Evolutionary conservation across 2,113 vertebrate genomes (phyloP).

Genomic region (Strigops habroptila): DNA sequence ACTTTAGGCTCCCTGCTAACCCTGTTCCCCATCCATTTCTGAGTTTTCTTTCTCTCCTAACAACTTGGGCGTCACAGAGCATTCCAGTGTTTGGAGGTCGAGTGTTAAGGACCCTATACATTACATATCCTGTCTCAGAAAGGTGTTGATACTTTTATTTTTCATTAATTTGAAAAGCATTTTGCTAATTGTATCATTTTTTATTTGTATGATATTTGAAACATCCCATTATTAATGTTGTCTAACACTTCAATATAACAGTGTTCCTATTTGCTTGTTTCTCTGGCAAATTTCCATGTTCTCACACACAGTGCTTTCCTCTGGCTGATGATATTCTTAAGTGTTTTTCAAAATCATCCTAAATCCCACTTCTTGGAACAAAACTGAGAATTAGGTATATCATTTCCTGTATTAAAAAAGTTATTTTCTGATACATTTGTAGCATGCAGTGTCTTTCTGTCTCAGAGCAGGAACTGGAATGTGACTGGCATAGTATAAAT

Average conservation of each 20-base stretch:
- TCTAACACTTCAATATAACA: not conserved
- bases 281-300: not conserved
- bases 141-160: not conserved
- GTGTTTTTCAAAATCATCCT: not conserved
- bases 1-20: not conserved
- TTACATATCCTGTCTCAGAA: not conserved
- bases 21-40: rapidly evolving
- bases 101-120: not conserved
- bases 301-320: not conserved
- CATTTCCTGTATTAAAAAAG: not conserved
- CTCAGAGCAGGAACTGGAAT: not conserved
- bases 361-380: not conserved
- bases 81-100: not conserved
- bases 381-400: not conserved
- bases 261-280: not conserved
- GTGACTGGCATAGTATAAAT: not conserved
- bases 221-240: not conserved
- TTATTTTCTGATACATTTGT: not conserved
- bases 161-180: not conserved
- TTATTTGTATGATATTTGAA: not conserved
- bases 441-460: not conserved
- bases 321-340: not conserved
- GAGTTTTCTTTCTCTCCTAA: not conserved
- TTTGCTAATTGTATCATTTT: not conserved
- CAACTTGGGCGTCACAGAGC: not conserved